Percentiles rank a stretch among this genome's conserved stretches.
Conservation (phyloP, 2,888 invertebrate species). For the Patella pellucida region DNA sequence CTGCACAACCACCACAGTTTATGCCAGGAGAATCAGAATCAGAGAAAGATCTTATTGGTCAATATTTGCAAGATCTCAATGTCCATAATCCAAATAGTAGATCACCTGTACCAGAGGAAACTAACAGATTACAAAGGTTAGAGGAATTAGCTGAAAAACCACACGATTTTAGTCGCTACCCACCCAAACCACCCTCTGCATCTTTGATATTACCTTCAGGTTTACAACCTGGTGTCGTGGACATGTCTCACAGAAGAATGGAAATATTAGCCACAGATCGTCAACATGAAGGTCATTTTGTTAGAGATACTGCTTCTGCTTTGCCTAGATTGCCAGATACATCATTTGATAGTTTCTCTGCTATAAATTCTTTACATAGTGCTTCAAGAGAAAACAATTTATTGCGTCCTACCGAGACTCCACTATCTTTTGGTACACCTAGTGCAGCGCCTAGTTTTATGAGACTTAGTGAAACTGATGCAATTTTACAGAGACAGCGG, state of each 20-base stretch:
- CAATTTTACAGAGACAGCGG: conserved; percentile 58
- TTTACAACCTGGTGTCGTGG: conserved; percentile 49
- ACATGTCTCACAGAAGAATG: conserved; percentile 55
- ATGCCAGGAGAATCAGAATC: conserved; percentile 47
- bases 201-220: conserved; percentile 10
- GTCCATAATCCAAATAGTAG: conserved; percentile 29
- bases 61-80: conserved; percentile 60
- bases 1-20: conserved; percentile 21
- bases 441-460: conserved; percentile 47
- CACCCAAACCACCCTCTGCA: conserved; percentile 21
- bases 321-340: conserved; percentile 39
- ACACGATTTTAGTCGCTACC: conserved; percentile 29
- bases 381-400: conserved; percentile 36
- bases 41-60: conserved; percentile 62
- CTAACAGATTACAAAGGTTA: conserved; percentile 35
- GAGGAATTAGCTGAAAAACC: conserved; percentile 42
- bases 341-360: conserved; percentile 38
- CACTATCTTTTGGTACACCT: conserved; percentile 35
- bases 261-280: conserved; percentile 54
- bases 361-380: conserved; percentile 39
- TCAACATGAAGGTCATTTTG: conserved; percentile 45
- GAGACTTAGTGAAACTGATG: conserved; percentile 57
- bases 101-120: conserved; percentile 27
- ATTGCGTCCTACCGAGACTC: conserved; percentile 38
- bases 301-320: conserved; percentile 37